Evolutionary conservation across 2,113 vertebrate genomes (phyloP).

Genomic region (Lathamus discolor): DNA sequence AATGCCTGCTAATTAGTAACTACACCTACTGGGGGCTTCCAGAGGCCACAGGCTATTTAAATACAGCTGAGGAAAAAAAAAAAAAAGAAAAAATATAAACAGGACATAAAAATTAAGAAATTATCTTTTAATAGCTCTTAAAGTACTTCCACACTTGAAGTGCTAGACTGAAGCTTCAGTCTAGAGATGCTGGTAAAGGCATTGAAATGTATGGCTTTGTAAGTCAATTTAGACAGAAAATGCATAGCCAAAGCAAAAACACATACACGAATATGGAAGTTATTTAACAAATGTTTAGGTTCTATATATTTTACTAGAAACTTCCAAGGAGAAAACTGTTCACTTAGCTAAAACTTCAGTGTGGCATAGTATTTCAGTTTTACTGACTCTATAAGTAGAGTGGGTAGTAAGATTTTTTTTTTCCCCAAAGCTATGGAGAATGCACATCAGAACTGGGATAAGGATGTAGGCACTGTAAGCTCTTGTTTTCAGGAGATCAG

Average conservation of each 20-base stretch:
- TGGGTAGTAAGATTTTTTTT: background rate
- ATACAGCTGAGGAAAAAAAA: background rate
- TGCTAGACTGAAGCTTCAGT: background rate
- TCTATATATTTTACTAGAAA: background rate
- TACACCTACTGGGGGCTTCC: constrained; percentile 65
- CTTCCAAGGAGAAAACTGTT: background rate
- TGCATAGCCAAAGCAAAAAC: background rate
- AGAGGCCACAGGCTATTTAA: constrained; percentile 53
- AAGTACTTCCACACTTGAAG: background rate
- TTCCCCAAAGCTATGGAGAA: background rate
- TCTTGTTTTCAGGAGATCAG: background rate
- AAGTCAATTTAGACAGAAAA: background rate
- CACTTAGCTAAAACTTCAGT: background rate
- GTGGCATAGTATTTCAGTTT: background rate
- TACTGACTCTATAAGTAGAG: background rate
- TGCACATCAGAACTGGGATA: background rate
- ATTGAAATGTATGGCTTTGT: background rate
- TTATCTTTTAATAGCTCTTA: background rate
- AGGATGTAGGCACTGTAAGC: background rate
- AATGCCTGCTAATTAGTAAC: constrained; percentile 80
- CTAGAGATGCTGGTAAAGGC: background rate
- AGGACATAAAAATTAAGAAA: background rate
- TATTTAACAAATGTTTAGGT: background rate
- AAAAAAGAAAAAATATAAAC: background rate
- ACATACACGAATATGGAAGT: background rate